Evolutionary conservation across 2,113 vertebrate species (phyloP).

Genomic region (Sinocyclocheilus anophthalmus): DNA sequence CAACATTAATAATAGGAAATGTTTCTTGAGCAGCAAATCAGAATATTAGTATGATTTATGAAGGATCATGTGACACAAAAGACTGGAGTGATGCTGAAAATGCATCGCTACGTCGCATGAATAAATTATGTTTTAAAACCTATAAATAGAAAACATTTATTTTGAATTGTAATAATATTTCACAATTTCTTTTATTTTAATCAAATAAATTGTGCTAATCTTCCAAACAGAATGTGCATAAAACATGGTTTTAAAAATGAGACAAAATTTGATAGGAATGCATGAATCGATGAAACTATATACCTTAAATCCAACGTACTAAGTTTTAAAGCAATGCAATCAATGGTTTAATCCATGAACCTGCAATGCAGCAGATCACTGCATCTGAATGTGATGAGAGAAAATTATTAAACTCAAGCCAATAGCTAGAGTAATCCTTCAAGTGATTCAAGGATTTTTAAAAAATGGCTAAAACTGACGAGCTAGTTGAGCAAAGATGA

Average conservation of each 20-base stretch:
- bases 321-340: background rate
- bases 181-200: too few species aligned
- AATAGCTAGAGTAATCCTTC: background rate
- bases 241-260: background rate
- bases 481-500: background rate
- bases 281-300: background rate
- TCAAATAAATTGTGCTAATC: background rate
- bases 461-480: background rate
- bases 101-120: too few species aligned
- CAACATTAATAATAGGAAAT: too few species aligned
- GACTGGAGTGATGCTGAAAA: too few species aligned
- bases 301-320: background rate
- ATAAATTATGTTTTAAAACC: too few species aligned
- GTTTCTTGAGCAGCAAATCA: too few species aligned
- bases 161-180: too few species aligned
- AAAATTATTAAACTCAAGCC: background rate
- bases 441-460: background rate
- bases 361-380: background rate
- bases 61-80: too few species aligned
- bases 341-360: background rate
- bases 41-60: too few species aligned
- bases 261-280: background rate
- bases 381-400: background rate
- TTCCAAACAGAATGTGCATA: too few species aligned
- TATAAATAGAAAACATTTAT: too few species aligned